phyloP scores from a whole-genome alignment of 1,140 invertebrate genomes.

The Scaptomyza hsui region DNA sequence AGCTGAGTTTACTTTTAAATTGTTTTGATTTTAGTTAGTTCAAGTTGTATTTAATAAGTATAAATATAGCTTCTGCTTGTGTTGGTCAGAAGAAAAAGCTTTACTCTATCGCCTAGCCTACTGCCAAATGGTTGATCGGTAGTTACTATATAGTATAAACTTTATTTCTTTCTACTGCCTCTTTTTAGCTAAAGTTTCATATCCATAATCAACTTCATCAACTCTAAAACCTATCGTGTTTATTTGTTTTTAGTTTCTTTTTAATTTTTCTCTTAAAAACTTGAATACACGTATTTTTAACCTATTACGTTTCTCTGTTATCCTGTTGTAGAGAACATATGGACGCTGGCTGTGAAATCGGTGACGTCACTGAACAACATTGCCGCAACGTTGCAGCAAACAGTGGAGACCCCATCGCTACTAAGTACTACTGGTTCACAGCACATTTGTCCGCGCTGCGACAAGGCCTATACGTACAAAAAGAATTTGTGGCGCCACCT shows the following conservation, averaged over 20 bases:
- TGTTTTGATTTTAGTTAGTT: background rate
- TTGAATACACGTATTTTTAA: conserved; percentile 41
- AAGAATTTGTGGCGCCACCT: conserved; percentile 86
- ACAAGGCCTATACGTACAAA: conserved; percentile 86
- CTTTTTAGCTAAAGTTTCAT: conserved; percentile 22
- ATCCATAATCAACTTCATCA: conserved; percentile 26
- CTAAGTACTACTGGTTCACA: conserved; percentile 38
- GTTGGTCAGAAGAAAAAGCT: too few species aligned
- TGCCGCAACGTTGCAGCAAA: conserved; percentile 25
- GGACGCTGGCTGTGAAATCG: conserved; percentile 74
- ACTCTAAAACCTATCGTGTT: conserved; percentile 5
- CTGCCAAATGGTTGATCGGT: conserved; percentile 36
- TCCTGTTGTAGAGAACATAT: conserved; percentile 66
- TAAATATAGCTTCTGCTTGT: background rate
- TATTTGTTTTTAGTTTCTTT: conserved; percentile 5
- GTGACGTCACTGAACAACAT: conserved; percentile 77
- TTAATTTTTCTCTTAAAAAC: background rate
- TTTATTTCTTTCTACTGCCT: conserved; percentile 25
- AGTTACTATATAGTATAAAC: conserved; percentile 21
- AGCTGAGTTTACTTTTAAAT: background rate
- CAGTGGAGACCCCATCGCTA: background rate
- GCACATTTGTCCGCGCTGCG: conserved; percentile 85
- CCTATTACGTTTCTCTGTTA: conserved; percentile 70
- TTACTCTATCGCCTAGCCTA: conserved; percentile 43
- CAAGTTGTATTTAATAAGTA: conserved; percentile 11